phyloP scores from a whole-genome alignment of 1,140 invertebrate species.

The Caerostris extrusa region DNA sequence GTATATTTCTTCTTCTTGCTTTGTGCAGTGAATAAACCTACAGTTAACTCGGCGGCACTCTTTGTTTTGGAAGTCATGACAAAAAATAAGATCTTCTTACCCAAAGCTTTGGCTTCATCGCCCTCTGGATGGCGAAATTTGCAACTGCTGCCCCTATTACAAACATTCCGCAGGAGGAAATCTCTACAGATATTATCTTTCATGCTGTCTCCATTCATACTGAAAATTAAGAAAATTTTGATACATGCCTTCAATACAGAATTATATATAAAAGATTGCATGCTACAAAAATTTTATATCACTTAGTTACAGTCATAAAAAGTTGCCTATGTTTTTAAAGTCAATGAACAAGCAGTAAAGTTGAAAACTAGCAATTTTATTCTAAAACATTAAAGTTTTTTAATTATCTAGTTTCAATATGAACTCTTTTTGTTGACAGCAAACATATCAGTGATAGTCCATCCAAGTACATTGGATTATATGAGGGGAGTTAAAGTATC shows the following conservation, averaged over 20 bases:
- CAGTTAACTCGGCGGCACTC: conserved; percentile 86
- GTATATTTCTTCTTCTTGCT: conserved; percentile 90
- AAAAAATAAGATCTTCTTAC: conserved; percentile 85
- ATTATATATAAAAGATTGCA: neutral
- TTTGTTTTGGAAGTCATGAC: conserved; percentile 92
- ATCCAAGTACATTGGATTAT: too few relatives aligned
- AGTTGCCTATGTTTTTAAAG: too few relatives aligned
- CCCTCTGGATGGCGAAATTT: conserved; percentile 87
- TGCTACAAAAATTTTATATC: neutral
- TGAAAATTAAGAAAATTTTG: conserved; percentile 31
- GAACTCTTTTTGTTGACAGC: too few relatives aligned
- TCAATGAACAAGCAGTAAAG: too few relatives aligned
- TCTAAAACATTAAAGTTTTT: too few relatives aligned
- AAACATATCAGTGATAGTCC: too few relatives aligned
- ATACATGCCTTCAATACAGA: neutral
- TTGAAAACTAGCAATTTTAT: too few relatives aligned
- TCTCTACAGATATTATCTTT: conserved; percentile 83
- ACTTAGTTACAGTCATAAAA: too few relatives aligned
- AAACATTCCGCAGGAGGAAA: conserved; percentile 85
- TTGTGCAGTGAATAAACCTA: conserved; percentile 89
- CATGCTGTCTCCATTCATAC: conserved; percentile 74
- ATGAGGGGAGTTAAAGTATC: too few relatives aligned
- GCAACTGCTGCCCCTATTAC: conserved; percentile 90
- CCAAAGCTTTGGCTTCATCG: conserved; percentile 81
- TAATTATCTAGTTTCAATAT: too few relatives aligned